phyloP scores from a whole-genome alignment of 2,797 vertebrate genomes.

The Acomys russatus region DNA sequence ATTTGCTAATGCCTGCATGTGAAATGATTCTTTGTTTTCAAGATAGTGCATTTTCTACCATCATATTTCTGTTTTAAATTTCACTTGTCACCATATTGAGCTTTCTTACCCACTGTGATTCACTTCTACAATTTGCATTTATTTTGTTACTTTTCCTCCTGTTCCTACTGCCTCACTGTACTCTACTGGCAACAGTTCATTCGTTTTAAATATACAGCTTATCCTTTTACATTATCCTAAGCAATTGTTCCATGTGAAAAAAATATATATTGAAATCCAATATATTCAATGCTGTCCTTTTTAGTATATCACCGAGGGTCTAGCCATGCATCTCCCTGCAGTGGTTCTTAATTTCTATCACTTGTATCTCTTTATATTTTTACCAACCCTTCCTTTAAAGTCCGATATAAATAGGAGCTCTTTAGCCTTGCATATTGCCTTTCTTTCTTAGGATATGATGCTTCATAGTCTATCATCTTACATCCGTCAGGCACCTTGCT shows the following conservation, averaged over 20 bases:
- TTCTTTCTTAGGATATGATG: not conserved
- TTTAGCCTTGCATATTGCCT: not conserved
- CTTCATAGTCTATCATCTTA: not conserved
- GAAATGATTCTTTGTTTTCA: not conserved
- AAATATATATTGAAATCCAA: not conserved
- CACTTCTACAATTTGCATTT: not conserved
- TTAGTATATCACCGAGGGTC: not conserved
- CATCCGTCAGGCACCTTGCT: not conserved
- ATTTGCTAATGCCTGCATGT: not conserved
- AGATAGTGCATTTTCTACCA: not conserved
- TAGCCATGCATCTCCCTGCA: not conserved
- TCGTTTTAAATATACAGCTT: not conserved
- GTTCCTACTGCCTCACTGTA: not conserved
- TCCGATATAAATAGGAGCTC: not conserved
- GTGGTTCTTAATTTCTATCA: not conserved
- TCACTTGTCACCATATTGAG: not conserved
- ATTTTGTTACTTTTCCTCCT: not conserved
- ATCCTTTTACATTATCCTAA: not conserved
- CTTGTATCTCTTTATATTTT: not conserved
- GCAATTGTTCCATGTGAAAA: not conserved
- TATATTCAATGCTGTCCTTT: not conserved
- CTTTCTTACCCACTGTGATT: not conserved
- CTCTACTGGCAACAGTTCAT: not conserved
- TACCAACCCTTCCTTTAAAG: not conserved
- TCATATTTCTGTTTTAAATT: constrained; percentile 6